phyloP scores from a whole-genome alignment of 2,888 invertebrate genomes.

The Lochmaea capreae region DNA sequence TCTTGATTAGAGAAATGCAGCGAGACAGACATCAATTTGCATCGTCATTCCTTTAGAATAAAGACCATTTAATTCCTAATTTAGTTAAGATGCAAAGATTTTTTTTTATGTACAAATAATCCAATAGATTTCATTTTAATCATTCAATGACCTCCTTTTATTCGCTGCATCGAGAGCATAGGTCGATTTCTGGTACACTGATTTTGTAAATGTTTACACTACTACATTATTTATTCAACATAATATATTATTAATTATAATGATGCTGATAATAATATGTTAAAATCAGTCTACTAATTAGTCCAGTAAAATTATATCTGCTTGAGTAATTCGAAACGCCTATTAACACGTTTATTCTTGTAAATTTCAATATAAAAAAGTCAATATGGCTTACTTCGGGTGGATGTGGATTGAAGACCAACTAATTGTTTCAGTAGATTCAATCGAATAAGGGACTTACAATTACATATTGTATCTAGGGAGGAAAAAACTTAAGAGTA shows the following conservation, averaged over 20 bases:
- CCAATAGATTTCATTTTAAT: not conserved
- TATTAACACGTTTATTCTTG: not conserved
- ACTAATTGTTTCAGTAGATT: too few species aligned
- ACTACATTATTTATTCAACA: not conserved
- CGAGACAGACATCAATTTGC: not conserved
- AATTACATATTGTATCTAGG: too few species aligned
- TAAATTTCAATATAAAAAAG: too few species aligned
- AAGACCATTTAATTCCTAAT: not conserved
- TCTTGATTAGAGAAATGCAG: not conserved
- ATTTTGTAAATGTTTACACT: conserved; percentile 31
- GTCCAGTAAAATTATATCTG: not conserved
- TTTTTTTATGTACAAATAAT: too few species aligned
- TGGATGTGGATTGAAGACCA: too few species aligned
- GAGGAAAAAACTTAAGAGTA: too few species aligned
- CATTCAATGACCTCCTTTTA: conserved; percentile 24
- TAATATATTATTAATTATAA: conserved; percentile 2
- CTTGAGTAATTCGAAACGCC: not conserved
- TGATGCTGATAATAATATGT: not conserved
- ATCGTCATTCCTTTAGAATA: not conserved
- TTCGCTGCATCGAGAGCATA: conserved; percentile 23
- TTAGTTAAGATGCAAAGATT: not conserved
- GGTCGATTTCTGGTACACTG: conserved; percentile 29
- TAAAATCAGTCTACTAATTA: not conserved
- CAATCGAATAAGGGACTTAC: too few species aligned
- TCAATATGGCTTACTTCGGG: too few species aligned